phyloP scores from a whole-genome alignment of 2,113 vertebrate genomes.

The Lota lota region DNA sequence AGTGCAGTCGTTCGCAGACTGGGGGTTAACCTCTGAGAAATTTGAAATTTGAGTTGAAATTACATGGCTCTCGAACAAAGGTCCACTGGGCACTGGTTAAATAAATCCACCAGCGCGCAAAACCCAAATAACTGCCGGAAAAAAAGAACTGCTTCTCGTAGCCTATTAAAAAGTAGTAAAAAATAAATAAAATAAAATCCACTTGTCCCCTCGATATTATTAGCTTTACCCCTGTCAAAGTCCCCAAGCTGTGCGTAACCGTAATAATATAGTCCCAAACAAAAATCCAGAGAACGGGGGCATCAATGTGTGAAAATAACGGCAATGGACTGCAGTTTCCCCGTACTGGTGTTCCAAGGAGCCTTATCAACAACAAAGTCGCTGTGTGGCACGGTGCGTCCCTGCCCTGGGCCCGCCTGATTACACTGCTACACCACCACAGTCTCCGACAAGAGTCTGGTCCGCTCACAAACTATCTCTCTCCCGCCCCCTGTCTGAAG shows the following conservation, averaged over 20 bases:
- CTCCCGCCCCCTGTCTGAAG: constrained; percentile 72
- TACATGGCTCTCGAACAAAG: too few relatives aligned
- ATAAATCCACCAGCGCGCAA: constrained; percentile 17
- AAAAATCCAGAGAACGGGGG: neutral
- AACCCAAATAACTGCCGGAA: neutral
- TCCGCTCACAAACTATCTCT: constrained; percentile 50
- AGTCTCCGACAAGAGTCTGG: constrained; percentile 17
- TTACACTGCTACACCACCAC: constrained; percentile 52
- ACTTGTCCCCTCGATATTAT: neutral
- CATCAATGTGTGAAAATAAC: constrained; percentile 1
- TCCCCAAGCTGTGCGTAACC: constrained; percentile 23
- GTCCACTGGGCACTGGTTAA: too few relatives aligned
- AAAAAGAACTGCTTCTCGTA: neutral
- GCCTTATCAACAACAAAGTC: constrained; percentile 65
- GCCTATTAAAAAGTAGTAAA: constrained; percentile 23
- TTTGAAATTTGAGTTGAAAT: too few relatives aligned
- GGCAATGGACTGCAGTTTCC: constrained; percentile 16
- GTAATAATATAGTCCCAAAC: constrained; percentile 13
- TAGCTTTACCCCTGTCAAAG: neutral
- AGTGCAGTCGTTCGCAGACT: too few relatives aligned
- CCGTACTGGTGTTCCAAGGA: constrained; percentile 55
- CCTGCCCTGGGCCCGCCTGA: constrained; percentile 65
- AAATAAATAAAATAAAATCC: constrained; percentile 17
- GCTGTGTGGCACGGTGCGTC: constrained; percentile 52
- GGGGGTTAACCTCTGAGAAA: too few relatives aligned